Evolutionary conservation across 2,113 vertebrate genomes (phyloP).

Genomic region (Columbina picui): DNA sequence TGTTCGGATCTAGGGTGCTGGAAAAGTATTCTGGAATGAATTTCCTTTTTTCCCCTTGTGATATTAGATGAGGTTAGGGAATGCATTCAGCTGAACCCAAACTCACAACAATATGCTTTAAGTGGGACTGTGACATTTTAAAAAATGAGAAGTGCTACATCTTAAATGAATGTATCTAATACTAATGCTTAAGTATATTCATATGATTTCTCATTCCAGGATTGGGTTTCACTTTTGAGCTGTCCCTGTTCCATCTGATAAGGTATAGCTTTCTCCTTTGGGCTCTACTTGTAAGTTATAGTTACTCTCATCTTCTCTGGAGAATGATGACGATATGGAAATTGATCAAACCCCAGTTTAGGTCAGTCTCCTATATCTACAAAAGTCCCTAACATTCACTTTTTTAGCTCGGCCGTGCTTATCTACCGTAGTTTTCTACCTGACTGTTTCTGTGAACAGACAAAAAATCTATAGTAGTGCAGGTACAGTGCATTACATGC

Average conservation of each 20-base stretch:
- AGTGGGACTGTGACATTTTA: not conserved
- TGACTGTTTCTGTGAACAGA: conserved; percentile 42
- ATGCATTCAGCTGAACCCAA: not conserved
- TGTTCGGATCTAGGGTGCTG: not conserved
- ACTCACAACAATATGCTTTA: not conserved
- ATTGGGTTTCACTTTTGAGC: not conserved
- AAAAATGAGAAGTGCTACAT: not conserved
- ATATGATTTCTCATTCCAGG: not conserved
- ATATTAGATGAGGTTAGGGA: not conserved
- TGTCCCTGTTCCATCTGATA: not conserved
- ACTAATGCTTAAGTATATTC: not conserved
- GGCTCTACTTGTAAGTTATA: not conserved
- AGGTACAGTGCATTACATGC: conserved; percentile 51
- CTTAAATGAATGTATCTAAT: not conserved
- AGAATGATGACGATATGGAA: conserved; percentile 15
- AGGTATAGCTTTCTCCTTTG: not conserved
- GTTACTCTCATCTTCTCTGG: not conserved
- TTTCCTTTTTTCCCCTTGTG: not conserved
- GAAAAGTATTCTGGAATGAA: not conserved
- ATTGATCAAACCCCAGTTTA: conserved; percentile 1
- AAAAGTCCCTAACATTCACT: not conserved
- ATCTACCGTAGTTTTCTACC: conserved; percentile 28
- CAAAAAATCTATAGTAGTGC: conserved; percentile 60
- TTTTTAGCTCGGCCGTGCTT: not conserved
- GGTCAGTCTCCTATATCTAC: conserved; percentile 1